Percentiles rank a stretch among this genome's conserved stretches.
Evolutionary conservation across 1,140 invertebrate species (phyloP).

Genomic region (Hypothenemus hampei): DNA sequence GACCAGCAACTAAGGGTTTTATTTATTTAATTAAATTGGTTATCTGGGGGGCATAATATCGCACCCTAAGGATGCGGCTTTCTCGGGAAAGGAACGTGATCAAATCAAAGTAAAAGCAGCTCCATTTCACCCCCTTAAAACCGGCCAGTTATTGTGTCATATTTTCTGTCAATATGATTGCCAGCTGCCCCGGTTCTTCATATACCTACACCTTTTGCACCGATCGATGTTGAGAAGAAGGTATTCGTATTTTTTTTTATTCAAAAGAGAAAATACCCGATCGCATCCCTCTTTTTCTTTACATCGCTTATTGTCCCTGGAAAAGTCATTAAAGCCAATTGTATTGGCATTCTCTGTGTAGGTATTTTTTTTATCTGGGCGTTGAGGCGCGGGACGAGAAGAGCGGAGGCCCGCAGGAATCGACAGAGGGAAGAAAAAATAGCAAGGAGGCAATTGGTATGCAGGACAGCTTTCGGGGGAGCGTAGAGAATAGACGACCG

Average conservation of each 20-base stretch:
- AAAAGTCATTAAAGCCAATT: conserved; percentile 35
- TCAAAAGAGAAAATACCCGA: no score
- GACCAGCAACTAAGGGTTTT: conserved; percentile 16
- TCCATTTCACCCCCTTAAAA: conserved; percentile 17
- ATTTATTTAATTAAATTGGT: conserved; percentile 32
- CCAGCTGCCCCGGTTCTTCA: no score
- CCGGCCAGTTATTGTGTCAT: conserved; percentile 17
- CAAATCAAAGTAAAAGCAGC: conserved; percentile 34
- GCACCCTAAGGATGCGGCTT: conserved; percentile 21
- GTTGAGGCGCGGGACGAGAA: conserved; percentile 17
- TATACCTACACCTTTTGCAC: no score
- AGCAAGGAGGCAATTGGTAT: conserved; percentile 44
- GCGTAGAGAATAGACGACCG: conserved; percentile 33
- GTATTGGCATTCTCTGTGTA: conserved; percentile 32
- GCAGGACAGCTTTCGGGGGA: conserved; percentile 35
- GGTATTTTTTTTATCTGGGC: conserved; percentile 37
- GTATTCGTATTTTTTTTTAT: no score
- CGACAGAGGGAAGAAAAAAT: conserved; percentile 39
- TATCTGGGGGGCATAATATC: conserved; percentile 24
- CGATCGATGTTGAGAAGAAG: no score
- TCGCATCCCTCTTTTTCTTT: no score
- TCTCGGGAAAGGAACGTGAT: conserved; percentile 29
- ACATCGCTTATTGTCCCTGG: not conserved
- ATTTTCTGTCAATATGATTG: conserved; percentile 13
- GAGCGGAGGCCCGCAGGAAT: conserved; percentile 17